A percentile compares a stretch with the other conserved stretches of the same genome.
phyloP scores from a whole-genome alignment of 2,888 invertebrate species.

The Crossocerus cetratus region DNA sequence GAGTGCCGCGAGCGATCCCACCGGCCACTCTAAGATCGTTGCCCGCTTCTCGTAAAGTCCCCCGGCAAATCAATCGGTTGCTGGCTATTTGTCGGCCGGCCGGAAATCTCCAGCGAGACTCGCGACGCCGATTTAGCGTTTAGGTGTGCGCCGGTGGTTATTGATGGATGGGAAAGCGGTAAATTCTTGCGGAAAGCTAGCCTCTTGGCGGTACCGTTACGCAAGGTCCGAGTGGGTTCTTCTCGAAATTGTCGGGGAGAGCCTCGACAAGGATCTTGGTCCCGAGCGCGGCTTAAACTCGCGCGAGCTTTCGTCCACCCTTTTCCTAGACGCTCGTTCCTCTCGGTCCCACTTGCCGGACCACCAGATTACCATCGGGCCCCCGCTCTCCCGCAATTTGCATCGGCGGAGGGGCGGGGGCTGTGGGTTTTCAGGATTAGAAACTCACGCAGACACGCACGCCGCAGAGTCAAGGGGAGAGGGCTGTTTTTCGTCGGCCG shows the following conservation, averaged over 20 bases:
- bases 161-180: constrained; percentile 13
- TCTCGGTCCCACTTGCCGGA: too few species aligned
- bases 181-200: constrained; percentile 26
- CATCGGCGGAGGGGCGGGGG: too few species aligned
- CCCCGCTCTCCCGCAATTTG: constrained; percentile 58
- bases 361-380: constrained; percentile 61
- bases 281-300: constrained; percentile 46
- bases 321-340: constrained; percentile 36
- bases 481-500: constrained; percentile 38
- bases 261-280: constrained; percentile 15
- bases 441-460: constrained; percentile 32
- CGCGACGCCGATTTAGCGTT: too few species aligned
- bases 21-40: constrained; percentile 27
- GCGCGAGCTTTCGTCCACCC: constrained; percentile 37
- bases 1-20: constrained; percentile 32
- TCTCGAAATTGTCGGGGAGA: constrained; percentile 1
- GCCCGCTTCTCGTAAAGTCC: constrained; percentile 23
- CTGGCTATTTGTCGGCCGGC: neutral
- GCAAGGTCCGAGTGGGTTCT: constrained; percentile 27
- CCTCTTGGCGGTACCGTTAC: constrained; percentile 26
- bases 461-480: neutral
- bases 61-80: constrained; percentile 6
- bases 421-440: constrained; percentile 69
- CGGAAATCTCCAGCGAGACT: neutral
- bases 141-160: neutral